Percentiles rank a stretch among this genome's conserved stretches.
These are phyloP conservation scores for Oscheius sp. DNA, from an alignment of 2,888 invertebrate species.

Conservation along the genomic window DNA sequence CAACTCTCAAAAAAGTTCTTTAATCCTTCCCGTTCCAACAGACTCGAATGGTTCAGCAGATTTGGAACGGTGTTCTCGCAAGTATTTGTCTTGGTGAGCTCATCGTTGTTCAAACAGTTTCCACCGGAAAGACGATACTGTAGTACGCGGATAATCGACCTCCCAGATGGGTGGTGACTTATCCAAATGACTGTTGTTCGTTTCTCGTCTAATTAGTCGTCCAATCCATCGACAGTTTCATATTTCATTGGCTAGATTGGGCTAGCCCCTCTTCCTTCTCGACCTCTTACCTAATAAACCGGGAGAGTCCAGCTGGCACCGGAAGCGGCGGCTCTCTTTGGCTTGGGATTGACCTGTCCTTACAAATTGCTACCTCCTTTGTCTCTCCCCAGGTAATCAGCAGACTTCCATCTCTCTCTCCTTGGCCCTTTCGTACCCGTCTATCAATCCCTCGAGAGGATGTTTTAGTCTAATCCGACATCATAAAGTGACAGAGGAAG, in stretches of 20 bases:
- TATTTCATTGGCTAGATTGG: conserved; percentile 20
- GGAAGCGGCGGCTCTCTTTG: conserved; percentile 6
- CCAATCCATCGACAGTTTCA: conserved; percentile 12
- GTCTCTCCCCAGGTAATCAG: not conserved
- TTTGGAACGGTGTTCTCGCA: not conserved
- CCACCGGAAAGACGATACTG: conserved; percentile 1
- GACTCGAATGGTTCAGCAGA: not conserved
- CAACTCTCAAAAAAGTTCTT: not conserved
- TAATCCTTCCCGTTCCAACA: not conserved
- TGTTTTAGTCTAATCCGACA: conserved; percentile 14
- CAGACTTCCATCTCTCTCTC: not conserved
- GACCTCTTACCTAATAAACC: conserved; percentile 6
- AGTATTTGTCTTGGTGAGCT: not conserved
- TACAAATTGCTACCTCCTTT: conserved; percentile 16
- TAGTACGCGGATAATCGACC: not conserved
- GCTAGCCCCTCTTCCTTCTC: not conserved
- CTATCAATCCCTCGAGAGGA: not conserved
- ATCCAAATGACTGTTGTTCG: conserved; percentile 12
- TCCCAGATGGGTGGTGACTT: not conserved
- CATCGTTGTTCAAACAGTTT: not conserved
- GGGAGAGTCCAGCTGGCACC: conserved; percentile 9
- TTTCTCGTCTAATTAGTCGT: not conserved
- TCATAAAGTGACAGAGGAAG: not conserved
- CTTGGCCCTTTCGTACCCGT: conserved; percentile 18
- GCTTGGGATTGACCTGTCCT: conserved; percentile 11